Evolutionary conservation across 30 jellyfish, hydroid and myxozoan species (phyloP).

Genomic region (Cassiopea andromeda): DNA sequence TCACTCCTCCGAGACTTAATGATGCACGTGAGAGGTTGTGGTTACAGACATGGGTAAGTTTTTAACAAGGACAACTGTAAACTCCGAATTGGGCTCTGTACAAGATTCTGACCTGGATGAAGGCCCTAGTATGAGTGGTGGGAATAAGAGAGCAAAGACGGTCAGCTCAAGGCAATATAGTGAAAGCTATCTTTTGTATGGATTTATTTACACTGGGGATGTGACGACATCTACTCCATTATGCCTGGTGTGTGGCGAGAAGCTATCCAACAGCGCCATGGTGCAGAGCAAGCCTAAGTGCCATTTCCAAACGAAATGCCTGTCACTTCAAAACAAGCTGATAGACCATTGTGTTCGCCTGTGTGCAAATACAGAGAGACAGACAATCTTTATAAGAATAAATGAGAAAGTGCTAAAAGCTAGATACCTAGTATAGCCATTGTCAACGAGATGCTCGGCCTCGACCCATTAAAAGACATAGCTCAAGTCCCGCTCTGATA

Average conservation of each 20-base stretch:
- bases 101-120: background rate
- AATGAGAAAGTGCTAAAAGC: background rate
- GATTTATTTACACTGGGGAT: background rate
- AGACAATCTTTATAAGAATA: background rate
- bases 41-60: background rate
- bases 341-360: background rate
- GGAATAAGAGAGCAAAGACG: background rate
- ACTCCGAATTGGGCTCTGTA: background rate
- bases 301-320: background rate
- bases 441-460: no score
- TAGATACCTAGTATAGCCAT: background rate
- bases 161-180: background rate
- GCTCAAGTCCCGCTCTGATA: no score
- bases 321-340: background rate
- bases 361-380: background rate
- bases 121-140: background rate
- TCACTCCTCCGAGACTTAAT: no score
- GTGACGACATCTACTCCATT: background rate
- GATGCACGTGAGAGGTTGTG: background rate
- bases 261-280: background rate
- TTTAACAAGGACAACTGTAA: background rate
- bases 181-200: background rate
- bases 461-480: no score
- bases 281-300: background rate
- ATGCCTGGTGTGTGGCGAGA: background rate